Evolutionary conservation across 2,113 vertebrate species (phyloP), one percentile per base, ranked within the genome.

Genomic region (Delphinapterus leucas): DNA sequence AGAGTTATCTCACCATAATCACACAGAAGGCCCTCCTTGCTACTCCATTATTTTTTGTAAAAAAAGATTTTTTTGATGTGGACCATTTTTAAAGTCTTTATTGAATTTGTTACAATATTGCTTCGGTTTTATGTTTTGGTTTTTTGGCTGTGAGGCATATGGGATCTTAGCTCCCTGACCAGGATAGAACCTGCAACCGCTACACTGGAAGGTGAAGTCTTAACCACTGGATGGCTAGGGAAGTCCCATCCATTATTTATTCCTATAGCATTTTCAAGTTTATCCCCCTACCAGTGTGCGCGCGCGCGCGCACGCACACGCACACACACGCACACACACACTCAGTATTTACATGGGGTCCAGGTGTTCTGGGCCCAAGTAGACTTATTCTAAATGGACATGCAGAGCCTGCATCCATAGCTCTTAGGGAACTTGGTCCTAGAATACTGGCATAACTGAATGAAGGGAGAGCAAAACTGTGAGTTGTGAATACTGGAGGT

Each of bases 191-290:
- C 15, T 53, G 53, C 53, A 6, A 15, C 53, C 5, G 53, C 53
- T 53, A 53, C 53, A 53, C 53, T 53, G 53, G 53, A 53, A 53
- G 53, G 53, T 5, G 5, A 53, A 53, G 49, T 53, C 49, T 53
- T 17, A 53, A 53, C 49, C 49, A 53, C 49, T 17, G 49, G 49
- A 53, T 0, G 4, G 49, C 49, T 17, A 53, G 15, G 49, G 53
- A 53, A 53, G 15, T 18, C 53, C 53, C 53, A 53, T 84, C 65
- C 4, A 49, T 65, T 25, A 68, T 38, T 91, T 77, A 73, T 84
- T 85, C 63, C 71, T 63, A 41, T 5, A 80, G 47, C 28, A 76
- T 79, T 96, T 95, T 82, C 76, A 71, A 65, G 38, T 93, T 73
- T 3, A 84, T 60, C 9, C 13, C 41, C n/a, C 55, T 53, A 33